Evolutionary conservation across 2,888 invertebrate species (phyloP), one percentile per base, ranked within the genome.

Genomic region (Leptarthrus brevirostris): DNA sequence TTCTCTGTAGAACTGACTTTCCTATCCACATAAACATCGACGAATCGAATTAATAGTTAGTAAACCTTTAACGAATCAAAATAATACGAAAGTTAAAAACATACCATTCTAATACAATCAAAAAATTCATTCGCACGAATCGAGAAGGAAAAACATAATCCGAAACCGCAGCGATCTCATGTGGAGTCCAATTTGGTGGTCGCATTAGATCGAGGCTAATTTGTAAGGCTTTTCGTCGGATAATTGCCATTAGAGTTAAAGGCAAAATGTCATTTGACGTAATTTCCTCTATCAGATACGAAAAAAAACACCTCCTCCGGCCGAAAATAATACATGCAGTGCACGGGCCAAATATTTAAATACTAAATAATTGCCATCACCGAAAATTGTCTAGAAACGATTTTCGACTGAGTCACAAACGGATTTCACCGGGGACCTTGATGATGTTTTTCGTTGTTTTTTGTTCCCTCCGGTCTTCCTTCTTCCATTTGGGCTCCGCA

Each of bases 341-440:
- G 75, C 74, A 66, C 75, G 69, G 75, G 75, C 73, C 75, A 75
- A 30, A 75, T 36, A 53, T 70, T 70, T 70, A 70, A 70, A 70
- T 70, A 52, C 70, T 30, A 70, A 70, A 70, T 70, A 70, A 70
- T 70, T 70, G 53, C 70, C 70, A 52, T 47, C 24, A 36, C 16
- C 44, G 66, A 30, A 66, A 12, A 66, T 26, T 66, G 20, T 49
- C 66, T 66, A 66, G 49, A 24, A 26, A 8, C 66, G 18, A 20
- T 14, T 26, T 47, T 49, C 10, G 22, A n/a, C 47, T 47, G 66
- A 47, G 26, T 66, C 47, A 66, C 64, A 49, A 47, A 66, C 66
- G 47, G 2, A 47, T 47, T 16, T 16, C 47, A 47, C 5, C 14
- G 34, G 66, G 47, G 44, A 24, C 66, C 30, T 66, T 24, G 49